These are phyloP conservation scores for Numenius phaeopus DNA, from an alignment of 2,797 vertebrate species.

Conservation along the genomic window DNA sequence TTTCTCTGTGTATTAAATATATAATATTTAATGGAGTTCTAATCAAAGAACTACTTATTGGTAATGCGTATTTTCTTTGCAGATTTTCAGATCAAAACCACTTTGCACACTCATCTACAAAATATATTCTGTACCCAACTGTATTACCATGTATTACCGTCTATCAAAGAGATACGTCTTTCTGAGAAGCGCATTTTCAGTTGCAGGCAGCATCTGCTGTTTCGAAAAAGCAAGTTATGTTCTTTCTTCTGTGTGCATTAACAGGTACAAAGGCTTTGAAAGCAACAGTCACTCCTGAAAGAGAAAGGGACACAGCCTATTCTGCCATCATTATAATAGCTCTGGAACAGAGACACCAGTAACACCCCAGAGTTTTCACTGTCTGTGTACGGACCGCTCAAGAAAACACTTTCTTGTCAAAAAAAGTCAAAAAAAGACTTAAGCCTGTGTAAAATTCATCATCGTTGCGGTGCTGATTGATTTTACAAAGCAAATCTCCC, in stretches of 20 bases:
- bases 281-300: not conserved
- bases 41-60: not conserved
- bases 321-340: not conserved
- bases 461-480: not conserved
- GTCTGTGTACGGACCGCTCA: not conserved
- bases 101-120: not conserved
- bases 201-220: not conserved
- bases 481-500: not conserved
- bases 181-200: not conserved
- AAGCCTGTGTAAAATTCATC: not conserved
- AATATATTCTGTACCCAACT: not conserved
- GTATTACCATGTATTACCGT: not conserved
- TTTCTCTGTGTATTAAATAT: not conserved
- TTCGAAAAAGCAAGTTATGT: not conserved
- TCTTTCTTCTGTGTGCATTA: not conserved
- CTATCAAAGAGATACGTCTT: not conserved
- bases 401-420: not conserved
- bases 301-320: not conserved
- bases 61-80: not conserved
- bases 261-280: not conserved
- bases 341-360: not conserved
- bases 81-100: not conserved
- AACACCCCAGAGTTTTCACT: not conserved
- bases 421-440: too few species aligned
- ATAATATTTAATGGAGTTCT: not conserved